Percentiles rank a stretch among this genome's conserved stretches.
These are phyloP conservation scores for Epinotia nisella DNA, from an alignment of 2,888 invertebrate species.

Conservation along the genomic window DNA sequence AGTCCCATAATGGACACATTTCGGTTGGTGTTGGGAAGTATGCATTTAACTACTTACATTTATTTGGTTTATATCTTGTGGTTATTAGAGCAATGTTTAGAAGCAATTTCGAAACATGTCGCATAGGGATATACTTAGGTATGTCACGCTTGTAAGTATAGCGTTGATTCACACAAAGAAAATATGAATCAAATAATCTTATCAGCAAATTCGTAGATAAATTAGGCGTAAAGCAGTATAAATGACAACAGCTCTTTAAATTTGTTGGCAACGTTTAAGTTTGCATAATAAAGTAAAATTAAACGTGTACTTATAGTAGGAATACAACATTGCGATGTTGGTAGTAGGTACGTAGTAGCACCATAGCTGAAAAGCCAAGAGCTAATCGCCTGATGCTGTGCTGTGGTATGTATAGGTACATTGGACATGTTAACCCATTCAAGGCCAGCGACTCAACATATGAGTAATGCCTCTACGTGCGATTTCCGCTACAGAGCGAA, in stretches of 20 bases:
- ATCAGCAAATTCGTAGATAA: constrained; percentile 49
- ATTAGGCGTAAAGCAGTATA: constrained; percentile 27
- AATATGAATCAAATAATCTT: constrained; percentile 52
- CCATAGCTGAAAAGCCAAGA: too few relatives aligned
- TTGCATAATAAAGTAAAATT: background rate
- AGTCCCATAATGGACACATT: background rate
- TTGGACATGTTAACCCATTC: too few relatives aligned
- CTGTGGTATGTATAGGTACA: too few relatives aligned
- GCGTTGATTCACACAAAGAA: constrained; percentile 59
- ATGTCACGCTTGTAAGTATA: constrained; percentile 37
- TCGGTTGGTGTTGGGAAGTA: background rate
- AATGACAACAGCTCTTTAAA: background rate
- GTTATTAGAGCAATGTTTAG: background rate
- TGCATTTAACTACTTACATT: background rate
- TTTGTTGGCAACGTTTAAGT: background rate
- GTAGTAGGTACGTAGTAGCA: too few relatives aligned
- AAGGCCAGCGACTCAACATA: too few relatives aligned
- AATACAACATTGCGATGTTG: too few relatives aligned
- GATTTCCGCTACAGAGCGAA: too few relatives aligned
- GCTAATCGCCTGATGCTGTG: too few relatives aligned
- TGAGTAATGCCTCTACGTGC: too few relatives aligned
- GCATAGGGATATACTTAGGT: background rate
- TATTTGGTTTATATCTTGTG: background rate
- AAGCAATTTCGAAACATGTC: constrained; percentile 1
- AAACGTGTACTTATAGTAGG: too few relatives aligned